Evolutionary conservation across 2,888 invertebrate genomes (phyloP).

Genomic region (Lasioglossum pauxillum): DNA sequence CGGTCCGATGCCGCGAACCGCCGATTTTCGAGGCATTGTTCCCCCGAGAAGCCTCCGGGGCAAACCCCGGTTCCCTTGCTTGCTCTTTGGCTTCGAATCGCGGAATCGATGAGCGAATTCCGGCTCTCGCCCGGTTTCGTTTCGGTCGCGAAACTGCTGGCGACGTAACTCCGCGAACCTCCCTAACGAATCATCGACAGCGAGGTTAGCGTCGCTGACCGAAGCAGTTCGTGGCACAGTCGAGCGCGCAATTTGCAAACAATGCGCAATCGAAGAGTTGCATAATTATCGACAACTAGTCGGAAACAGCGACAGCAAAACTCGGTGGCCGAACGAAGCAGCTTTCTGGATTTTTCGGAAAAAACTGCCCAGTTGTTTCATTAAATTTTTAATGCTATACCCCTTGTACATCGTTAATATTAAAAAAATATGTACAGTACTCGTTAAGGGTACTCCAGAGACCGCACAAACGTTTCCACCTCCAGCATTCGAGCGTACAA

Average conservation of each 20-base stretch:
- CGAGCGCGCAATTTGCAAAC: neutral
- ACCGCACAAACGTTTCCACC: neutral
- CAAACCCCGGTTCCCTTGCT: neutral
- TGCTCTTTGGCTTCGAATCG: neutral
- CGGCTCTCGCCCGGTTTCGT: neutral
- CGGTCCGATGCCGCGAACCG: neutral
- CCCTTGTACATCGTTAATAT: neutral
- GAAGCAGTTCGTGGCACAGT: neutral
- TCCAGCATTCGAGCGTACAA: neutral
- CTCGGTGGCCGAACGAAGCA: neutral
- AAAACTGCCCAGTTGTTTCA: neutral
- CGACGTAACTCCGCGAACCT: neutral
- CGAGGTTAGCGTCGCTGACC: neutral
- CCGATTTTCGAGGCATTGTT: constrained; percentile 10
- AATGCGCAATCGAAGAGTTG: neutral
- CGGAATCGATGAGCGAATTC: constrained; percentile 25
- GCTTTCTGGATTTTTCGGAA: neutral
- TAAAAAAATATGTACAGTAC: neutral
- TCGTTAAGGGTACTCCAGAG: neutral
- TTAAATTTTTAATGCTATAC: neutral
- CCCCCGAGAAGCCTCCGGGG: constrained; percentile 3
- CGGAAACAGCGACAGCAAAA: neutral
- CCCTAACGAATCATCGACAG: neutral
- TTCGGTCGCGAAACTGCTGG: neutral
- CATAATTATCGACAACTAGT: neutral